Evolutionary conservation across 1,140 invertebrate species (phyloP), one percentile per base, ranked within the genome.

Genomic region (Microvelia longipes): DNA sequence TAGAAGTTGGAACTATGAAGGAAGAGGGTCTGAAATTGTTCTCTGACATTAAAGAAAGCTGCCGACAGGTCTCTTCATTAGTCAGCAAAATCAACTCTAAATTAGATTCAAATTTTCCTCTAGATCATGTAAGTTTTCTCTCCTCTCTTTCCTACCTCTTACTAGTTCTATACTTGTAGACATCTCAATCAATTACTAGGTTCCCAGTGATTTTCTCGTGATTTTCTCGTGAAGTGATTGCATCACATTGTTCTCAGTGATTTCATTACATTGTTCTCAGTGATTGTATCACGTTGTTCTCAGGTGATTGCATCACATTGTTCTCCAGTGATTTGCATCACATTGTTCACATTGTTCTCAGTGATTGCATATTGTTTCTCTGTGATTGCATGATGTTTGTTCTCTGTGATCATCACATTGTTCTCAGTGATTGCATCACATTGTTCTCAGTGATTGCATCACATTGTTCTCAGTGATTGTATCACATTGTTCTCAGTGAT

Each of bases 101-200:
- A 29, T 11, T 70, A 27, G 50, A 67, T 15, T 26, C 61, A 28
- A 27, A 26, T 29, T 28, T 67, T 11, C 25, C 19, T 1, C 15
- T 29, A 26, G 66, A 67, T 2, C 29, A 70, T 29, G 70, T 70
- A 28, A 66, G 29, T 60, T 28, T 68, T 28, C n/a, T 13, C 28
- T 68, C 11, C 5, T 61, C 24, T 27, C 61, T 1, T n/a, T 50
- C 19, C 5, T 50, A 11, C 19, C 5, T 50, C 19, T 50, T 50
- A 50, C 19, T 50, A 19, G 35, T 50, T 11, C 35, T 50, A 11
- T 5, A 11, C 19, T 11, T 11, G 5, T 50, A 50, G 35, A 19
- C 5, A 19, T 19, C 35, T 19, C 19, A 5, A 50, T 19, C 19
- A 50, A 50, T 11, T 11, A 19, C 19, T 50, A 50, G 35, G 19